Base-by-base conservation (phyloP, 2,888 invertebrate genomes). In the Acronicta psi region DNA sequence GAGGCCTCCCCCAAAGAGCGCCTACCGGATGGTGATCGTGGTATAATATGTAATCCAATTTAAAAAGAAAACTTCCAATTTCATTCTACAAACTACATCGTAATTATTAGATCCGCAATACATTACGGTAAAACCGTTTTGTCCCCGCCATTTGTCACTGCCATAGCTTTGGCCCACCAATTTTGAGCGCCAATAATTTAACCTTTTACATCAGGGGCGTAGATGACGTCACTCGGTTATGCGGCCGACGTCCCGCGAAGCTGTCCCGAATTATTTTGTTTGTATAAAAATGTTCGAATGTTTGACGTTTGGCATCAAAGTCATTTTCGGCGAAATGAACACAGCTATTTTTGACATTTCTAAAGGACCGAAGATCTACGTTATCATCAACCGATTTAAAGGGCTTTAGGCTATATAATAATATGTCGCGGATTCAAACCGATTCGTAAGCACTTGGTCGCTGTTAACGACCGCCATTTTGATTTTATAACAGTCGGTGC, bases 111-210 rank as follows among this genome's bases (percentile, higher is more conserved):
- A 55, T 47, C 38, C 50, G 54, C 29, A 61, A 52, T 62, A 60
- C 61, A 54, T 66, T 74, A 54, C 34, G 62, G 40, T 17, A 36
- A 61, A 50, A 50, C 63, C 51, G 46, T 51, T 61, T 14, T 51
- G 57, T 46, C 52, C 57, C 69, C 46, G 14, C 58, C 63, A 77
- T 80, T 73, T 73, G 67, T 79, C 75, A 73, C 62, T 73, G 73
- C 67, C 77, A 67, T 54, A 56, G 59, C 42, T 44, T 56, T 46
- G 55, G 69, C 67, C 73, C 60, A 72, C 69, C 74, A 80, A 80
- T 80, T 78, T 79, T 80, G 74, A 80, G 65, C 72, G 72, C 63
- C 67, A 73, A 77, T 78, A 77, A 78, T 75, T 80, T 73, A 75
- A 59, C 69, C 45, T 60, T 67, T 52, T 61, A 57, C 47, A 61